Base-by-base conservation (phyloP, 2,113 vertebrate species). In the Hemibagrus wyckioides region DNA sequence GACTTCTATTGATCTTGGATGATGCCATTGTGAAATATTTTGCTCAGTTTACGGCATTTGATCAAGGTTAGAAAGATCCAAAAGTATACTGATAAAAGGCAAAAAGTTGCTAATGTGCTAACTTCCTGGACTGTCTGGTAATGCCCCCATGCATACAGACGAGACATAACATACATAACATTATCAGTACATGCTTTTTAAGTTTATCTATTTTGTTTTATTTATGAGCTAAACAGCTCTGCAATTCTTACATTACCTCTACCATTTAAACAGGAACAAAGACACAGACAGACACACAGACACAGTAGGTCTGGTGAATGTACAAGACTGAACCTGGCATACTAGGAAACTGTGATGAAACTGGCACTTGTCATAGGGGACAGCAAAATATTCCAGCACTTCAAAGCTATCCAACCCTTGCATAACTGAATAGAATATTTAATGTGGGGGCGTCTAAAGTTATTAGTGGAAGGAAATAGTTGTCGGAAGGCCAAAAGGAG, bases 51-150 rank as follows among this genome's bases (percentile, higher is more conserved):
- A 39, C 6, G 5, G 7, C 30, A 50, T 50, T 41, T 39, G 2
- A 48, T 19, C 61, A 25, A 30, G 48, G 83, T 8, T 23, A 23
- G 30, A n/a, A 30, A 82, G 25, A 21, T 17, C 61, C n/a, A 0
- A 39, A 48, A 41, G 14, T 80, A 87, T 30, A 41, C 54, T 41
- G 28, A n/a, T 30, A 36, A 87, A 56, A 77, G 56, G 71, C 6
- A 69, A 59, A 61, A 41, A 67, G 56, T 77, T 75, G 90, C 89
- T 85, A 90, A 59, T 84, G 63, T 82, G 73, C 80, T 48, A 39
- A 52, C 65, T 85, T 79, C 30, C 19, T 6, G 1, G 67, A 67
- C 59, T 50, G 57, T 65, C 73, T 86, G 52, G 54, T 52, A 76
- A 86, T 28, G n/a, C 21, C 17, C n/a, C 3, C 17, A 33, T 52